Percentiles rank a stretch among this genome's conserved stretches.
phyloP scores from a whole-genome alignment of 2,888 invertebrate species.

The Ornithoptera priamus region DNA sequence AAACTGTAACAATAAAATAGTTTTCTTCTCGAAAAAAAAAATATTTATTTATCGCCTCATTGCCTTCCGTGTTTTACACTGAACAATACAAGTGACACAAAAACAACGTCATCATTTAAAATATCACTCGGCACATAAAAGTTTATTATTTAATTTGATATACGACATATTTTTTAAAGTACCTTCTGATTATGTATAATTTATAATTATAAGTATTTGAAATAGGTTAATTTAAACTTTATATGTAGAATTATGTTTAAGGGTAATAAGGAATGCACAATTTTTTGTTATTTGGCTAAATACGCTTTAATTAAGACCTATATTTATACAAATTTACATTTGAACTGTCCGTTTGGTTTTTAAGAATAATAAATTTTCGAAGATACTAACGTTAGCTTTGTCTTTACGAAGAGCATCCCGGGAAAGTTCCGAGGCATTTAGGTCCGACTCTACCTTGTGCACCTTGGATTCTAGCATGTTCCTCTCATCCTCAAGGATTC shows the following conservation, averaged over 20 bases:
- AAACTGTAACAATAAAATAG: constrained; percentile 78
- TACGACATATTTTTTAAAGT: neutral
- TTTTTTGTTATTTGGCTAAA: neutral
- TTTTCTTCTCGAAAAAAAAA: constrained; percentile 29
- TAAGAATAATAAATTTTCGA: neutral
- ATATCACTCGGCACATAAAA: neutral
- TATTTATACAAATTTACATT: no score
- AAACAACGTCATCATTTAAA: constrained; percentile 11
- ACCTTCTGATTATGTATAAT: neutral
- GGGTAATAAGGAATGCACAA: neutral
- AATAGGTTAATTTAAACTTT: neutral
- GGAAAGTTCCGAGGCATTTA: constrained; percentile 85
- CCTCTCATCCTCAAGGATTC: constrained; percentile 88
- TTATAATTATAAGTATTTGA: neutral
- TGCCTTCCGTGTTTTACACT: constrained; percentile 30
- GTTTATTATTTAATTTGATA: neutral
- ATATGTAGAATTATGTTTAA: neutral
- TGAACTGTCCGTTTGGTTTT: no score
- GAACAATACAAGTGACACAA: constrained; percentile 28
- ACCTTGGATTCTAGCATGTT: constrained; percentile 86
- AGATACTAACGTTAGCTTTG: constrained; percentile 85
- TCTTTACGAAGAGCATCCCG: constrained; percentile 87
- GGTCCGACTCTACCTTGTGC: constrained; percentile 89
- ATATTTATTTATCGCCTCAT: neutral
- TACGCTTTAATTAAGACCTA: neutral